Evolutionary conservation across 1,140 invertebrate species (phyloP), one percentile per base, ranked within the genome.

Genomic region (Oryzaephilus surinamensis): DNA sequence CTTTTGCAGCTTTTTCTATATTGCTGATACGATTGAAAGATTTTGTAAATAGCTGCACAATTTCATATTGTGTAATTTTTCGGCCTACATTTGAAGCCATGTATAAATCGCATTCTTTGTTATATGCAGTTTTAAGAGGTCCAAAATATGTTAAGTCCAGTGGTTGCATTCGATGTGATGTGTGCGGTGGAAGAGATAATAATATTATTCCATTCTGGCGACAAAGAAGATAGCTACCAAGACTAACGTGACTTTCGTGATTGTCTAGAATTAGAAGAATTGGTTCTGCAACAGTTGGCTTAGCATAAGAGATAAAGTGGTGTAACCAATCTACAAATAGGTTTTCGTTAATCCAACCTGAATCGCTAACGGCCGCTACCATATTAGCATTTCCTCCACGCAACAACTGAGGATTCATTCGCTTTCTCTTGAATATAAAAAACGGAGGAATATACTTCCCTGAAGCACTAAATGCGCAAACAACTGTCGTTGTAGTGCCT

Each of bases 181-280:
- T 55, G 46, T 65, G 58, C 6, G 58, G 60, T 31, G 54, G 58
- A 29, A 66, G 48, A 13, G 52, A 54, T 24, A 66, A 26, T 35
- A 63, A 24, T 27, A 56, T 35, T 29, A 66, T 58, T 19, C 58
- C 54, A 41, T 54, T 48, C 28, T 63, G 36, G 48, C 48, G 53
- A 34, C 55, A 57, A 41, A 51, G 48, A 12, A 49, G 23, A 36
- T 48, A 49, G 16, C 31, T 36, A 20, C 27, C 30, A 6, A 46
- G 21, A 7, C 38, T 50, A 23, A 57, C 23, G 44, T 66, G 62
- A n/a, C 44, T 52, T 13, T 46, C 43, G 41, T 65, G 64, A 45
- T 66, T 67, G 45, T 70, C 63, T 20, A 62, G 43, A 6, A 68
- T 31, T n/a, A 67, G 36, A 10, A 67, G 50, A 12, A 63, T 50